Base-by-base conservation (phyloP, 2,888 invertebrate species). In the Cosmopolites sordidus region DNA sequence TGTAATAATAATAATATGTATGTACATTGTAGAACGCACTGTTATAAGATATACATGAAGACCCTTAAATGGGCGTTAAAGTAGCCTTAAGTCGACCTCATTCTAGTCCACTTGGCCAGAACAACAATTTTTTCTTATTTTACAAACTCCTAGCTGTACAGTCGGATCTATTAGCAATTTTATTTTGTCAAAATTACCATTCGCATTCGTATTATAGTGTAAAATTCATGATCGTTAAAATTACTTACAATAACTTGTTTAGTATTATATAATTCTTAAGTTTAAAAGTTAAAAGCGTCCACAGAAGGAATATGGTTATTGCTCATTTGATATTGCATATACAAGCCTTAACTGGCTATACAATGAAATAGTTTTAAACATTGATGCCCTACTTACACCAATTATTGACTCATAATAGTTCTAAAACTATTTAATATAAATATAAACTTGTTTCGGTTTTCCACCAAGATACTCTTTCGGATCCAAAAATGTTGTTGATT, bases 11-110 rank as follows among this genome's bases (percentile, higher is more conserved):
- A 55, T 55, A 47, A 56, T 57, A 51, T 58, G 49, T 69, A 69
- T 83, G 80, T 83, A 83, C 83, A 83, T 82, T 82, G 82, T 82
- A 83, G 74, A 75, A 74, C 73, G 74, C 81, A 56, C 48, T 50
- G 81, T 81, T 80, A 61, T 80, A 62, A 81, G 81, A 83, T 82
- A 82, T 80, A 83, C 82, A 83, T 82, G 79, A 81, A 78, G 78
- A 79, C 79, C 78, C 79, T 76, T 76, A 63, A 49, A 58, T 54
- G 65, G 66, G 78, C 75, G 71, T 78, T 76, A 78, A 79, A 79
- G 61, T 58, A 64, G 78, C 79, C 76, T 75, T 73, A 76, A 79
- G 78, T 48, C 22, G 22, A 22, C 22, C 22, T 22, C 22, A 56
- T 48, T 47, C 58, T 43, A 54, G 65, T 60, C 60, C 56, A 60